phyloP scores from a whole-genome alignment of 2,113 vertebrate species.

The Ceuthmochares aereus region DNA sequence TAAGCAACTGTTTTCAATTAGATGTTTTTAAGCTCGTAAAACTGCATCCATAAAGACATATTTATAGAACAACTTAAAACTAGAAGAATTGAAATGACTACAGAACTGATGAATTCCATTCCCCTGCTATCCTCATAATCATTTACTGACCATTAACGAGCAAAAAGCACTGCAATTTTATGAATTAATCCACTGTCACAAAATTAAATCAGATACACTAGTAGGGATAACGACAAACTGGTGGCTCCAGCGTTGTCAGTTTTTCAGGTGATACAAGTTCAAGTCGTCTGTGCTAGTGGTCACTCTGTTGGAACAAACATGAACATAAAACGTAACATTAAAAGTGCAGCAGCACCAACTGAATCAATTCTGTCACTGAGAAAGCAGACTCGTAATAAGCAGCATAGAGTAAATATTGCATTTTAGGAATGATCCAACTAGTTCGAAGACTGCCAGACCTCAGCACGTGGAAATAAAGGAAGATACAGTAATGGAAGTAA shows the following conservation, averaged over 20 bases:
- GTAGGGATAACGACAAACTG: slow-evolving; percentile 68
- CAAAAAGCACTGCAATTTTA: slow-evolving; percentile 68
- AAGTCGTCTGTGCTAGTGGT: slow-evolving; percentile 71
- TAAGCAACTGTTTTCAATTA: slow-evolving; percentile 86
- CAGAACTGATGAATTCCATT: slow-evolving; percentile 69
- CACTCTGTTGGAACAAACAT: slow-evolving; percentile 72
- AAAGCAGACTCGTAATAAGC: background rate
- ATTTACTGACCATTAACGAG: slow-evolving; percentile 68
- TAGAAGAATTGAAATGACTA: slow-evolving; percentile 74
- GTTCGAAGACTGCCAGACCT: background rate
- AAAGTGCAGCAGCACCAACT: slow-evolving; percentile 50
- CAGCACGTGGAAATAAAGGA: background rate
- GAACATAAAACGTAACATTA: slow-evolving; percentile 71
- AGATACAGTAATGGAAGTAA: slow-evolving; percentile 25
- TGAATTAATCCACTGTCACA: slow-evolving; percentile 68
- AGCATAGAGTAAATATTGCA: background rate
- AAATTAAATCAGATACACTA: slow-evolving; percentile 76
- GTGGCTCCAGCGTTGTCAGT: slow-evolving; percentile 63
- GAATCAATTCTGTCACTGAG: slow-evolving; percentile 35
- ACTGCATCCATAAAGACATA: slow-evolving; percentile 79
- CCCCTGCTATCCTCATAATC: background rate
- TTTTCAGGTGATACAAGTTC: slow-evolving; percentile 72
- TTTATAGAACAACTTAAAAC: slow-evolving; percentile 80
- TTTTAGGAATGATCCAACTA: slow-evolving; percentile 18
- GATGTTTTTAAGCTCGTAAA: slow-evolving; percentile 82